Conservation (phyloP, 1,140 invertebrate species). For the Fragariocoptes setiger region DNA sequence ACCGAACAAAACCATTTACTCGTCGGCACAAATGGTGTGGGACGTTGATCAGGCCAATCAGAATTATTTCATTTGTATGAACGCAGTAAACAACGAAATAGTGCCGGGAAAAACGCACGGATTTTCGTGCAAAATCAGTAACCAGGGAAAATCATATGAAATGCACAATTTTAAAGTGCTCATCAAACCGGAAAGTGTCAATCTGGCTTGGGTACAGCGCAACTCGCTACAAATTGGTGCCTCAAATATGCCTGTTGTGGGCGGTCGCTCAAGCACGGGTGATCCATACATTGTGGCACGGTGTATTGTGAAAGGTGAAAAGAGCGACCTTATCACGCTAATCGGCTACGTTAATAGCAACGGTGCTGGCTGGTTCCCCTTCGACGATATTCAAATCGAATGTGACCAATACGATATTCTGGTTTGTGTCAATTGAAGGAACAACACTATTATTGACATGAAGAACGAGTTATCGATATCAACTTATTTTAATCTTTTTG, state of each 20-base stretch:
- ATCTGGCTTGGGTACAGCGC: background rate
- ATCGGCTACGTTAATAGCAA: background rate
- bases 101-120: background rate
- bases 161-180: background rate
- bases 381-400: background rate
- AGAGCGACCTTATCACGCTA: background rate
- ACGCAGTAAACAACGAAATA: background rate
- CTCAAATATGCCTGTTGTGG: background rate
- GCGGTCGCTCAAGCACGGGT: background rate
- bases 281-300: background rate
- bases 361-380: background rate
- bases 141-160: background rate
- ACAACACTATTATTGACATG: no score
- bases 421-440: no score
- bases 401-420: background rate
- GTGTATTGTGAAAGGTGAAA: background rate
- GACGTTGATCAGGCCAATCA: background rate
- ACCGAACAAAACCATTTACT: background rate
- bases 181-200: background rate
- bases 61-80: background rate
- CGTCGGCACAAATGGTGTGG: background rate
- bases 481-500: no score
- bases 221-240: background rate
- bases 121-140: background rate
- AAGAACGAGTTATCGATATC: no score